These are phyloP conservation scores for Numenius phaeopus DNA, from an alignment of 2,797 vertebrate genomes.

Conservation along the genomic window DNA sequence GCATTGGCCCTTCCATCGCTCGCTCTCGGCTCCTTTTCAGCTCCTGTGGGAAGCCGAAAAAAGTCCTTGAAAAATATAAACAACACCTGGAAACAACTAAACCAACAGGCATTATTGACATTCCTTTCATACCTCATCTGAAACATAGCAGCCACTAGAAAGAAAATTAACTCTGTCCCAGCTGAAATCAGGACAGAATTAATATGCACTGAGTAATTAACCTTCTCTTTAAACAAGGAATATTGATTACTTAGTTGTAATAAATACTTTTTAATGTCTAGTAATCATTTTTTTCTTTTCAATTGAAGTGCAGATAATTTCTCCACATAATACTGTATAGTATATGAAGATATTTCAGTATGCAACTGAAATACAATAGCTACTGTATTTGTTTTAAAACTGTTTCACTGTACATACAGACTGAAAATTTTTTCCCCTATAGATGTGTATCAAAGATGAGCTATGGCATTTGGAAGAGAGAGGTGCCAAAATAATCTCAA, in stretches of 20 bases:
- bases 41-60: background rate
- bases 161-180: background rate
- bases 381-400: background rate
- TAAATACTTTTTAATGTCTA: background rate
- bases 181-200: background rate
- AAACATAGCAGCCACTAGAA: background rate
- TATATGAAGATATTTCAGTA: background rate
- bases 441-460: background rate
- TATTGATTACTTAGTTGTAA: background rate
- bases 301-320: background rate
- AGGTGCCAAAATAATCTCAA: background rate
- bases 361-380: background rate
- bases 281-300: background rate
- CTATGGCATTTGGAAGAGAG: background rate
- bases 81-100: background rate
- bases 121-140: background rate
- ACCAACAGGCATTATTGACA: background rate
- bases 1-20: background rate
- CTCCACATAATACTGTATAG: fast-evolving
- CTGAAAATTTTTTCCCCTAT: fast-evolving
- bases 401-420: background rate
- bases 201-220: background rate
- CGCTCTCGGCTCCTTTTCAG: background rate
- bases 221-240: background rate
- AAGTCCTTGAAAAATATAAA: background rate